A percentile compares a stretch with the other conserved stretches of the same genome.
These are phyloP conservation scores for Thysanoteuthis rhombus DNA, from an alignment of 2,888 invertebrate genomes.

Conservation along the genomic window DNA sequence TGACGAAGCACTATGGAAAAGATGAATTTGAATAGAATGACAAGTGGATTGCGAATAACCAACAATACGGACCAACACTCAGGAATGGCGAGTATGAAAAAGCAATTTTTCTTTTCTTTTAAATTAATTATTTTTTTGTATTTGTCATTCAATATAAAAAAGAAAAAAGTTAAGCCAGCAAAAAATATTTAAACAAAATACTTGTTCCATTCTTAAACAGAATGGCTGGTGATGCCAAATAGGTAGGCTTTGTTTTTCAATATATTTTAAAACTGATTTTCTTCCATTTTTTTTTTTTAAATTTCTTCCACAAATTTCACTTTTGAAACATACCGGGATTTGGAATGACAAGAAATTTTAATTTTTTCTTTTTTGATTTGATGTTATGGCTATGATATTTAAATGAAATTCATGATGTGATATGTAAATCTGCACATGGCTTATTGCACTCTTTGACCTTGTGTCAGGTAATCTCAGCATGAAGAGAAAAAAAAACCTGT, in stretches of 20 bases:
- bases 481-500: neutral
- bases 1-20: constrained; percentile 21
- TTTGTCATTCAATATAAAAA: constrained; percentile 29
- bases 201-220: constrained; percentile 22
- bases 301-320: constrained; percentile 21
- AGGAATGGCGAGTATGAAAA: constrained; percentile 27
- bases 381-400: constrained; percentile 30
- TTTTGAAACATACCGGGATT: constrained; percentile 28
- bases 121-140: constrained; percentile 20
- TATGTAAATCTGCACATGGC: constrained; percentile 31
- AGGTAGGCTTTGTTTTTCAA: neutral
- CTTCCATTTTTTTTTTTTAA: constrained; percentile 20
- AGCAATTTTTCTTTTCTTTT: constrained; percentile 13
- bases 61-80: constrained; percentile 17
- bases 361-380: constrained; percentile 28
- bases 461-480: constrained; percentile 27
- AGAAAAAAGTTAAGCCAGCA: constrained; percentile 29
- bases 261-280: constrained; percentile 15
- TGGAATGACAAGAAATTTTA: constrained; percentile 30
- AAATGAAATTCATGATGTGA: constrained; percentile 31
- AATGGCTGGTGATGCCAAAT: constrained; percentile 25
- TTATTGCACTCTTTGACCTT: constrained; percentile 32
- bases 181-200: constrained; percentile 30
- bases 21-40: constrained; percentile 29
- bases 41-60: constrained; percentile 20